phyloP scores from a whole-genome alignment of 2,113 vertebrate species.

The Prionailurus viverrinus region DNA sequence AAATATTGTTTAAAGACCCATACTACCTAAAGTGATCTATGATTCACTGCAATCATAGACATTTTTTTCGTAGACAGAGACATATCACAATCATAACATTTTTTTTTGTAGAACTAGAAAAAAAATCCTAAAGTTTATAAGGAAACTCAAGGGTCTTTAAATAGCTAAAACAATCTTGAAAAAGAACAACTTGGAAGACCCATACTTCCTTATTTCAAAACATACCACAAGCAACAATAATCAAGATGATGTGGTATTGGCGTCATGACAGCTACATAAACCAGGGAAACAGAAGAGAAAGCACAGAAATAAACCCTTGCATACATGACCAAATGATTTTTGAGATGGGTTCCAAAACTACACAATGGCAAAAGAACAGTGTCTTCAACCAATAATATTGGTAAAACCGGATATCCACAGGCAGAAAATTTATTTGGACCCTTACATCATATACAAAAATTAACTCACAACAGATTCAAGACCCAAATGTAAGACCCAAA shows the following conservation, averaged over 20 bases:
- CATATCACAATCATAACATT: not conserved
- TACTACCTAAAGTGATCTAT: not conserved
- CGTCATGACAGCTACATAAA: not conserved
- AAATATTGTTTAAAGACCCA: not conserved
- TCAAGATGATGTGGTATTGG: not conserved
- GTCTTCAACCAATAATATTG: not conserved
- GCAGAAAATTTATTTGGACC: not conserved
- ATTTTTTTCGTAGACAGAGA: too few relatives aligned
- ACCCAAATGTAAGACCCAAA: not conserved
- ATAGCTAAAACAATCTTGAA: not conserved
- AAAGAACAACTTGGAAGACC: not conserved
- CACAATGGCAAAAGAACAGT: not conserved
- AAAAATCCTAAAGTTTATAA: not conserved
- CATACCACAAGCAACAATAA: not conserved
- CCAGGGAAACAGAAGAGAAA: not conserved
- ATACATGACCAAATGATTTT: not conserved
- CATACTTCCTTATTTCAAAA: conserved; percentile 12
- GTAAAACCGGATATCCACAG: not conserved
- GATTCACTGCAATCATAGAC: not conserved
- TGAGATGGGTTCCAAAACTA: not conserved
- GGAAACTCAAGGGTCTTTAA: not conserved
- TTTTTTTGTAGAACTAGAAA: not conserved
- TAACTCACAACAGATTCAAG: not conserved
- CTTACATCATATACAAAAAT: not conserved
- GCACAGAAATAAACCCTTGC: not conserved